Conservation (phyloP, 2,888 invertebrate species). For the Meliscaeva auricollis region DNA sequence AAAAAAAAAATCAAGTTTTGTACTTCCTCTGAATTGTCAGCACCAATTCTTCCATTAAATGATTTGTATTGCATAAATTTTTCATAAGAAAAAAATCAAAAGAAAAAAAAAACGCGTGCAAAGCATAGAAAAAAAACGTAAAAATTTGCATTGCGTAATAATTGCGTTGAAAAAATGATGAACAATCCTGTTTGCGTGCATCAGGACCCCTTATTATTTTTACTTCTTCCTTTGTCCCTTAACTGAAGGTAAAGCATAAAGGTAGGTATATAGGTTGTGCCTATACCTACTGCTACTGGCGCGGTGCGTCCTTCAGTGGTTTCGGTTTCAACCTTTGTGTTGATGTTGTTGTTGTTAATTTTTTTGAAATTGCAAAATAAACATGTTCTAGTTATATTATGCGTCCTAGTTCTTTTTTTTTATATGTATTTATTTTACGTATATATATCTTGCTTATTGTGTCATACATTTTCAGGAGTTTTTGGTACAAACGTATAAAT, state of each 20-base stretch:
- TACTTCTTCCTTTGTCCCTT: conserved; percentile 37
- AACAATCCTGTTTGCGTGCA: conserved; percentile 69
- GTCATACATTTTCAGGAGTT: conserved; percentile 4
- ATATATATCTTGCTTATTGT: background rate
- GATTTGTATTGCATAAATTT: conserved; percentile 10
- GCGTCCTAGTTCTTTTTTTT: conserved; percentile 39
- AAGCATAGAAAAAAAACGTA: conserved; percentile 23
- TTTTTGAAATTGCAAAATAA: conserved; percentile 45
- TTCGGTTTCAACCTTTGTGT: background rate
- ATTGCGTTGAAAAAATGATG: conserved; percentile 30
- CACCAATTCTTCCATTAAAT: background rate
- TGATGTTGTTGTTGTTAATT: conserved; percentile 16
- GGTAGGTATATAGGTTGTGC: background rate
- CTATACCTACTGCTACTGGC: background rate
- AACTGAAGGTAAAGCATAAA: conserved; percentile 4
- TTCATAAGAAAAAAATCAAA: background rate
- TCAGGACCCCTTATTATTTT: conserved; percentile 58
- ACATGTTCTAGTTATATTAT: conserved; percentile 57
- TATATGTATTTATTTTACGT: background rate
- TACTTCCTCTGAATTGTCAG: background rate
- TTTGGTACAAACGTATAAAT: background rate
- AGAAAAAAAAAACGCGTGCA: conserved; percentile 29
- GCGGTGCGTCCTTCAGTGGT: background rate
- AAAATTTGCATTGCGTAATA: conserved; percentile 61
- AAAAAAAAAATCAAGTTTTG: conserved; percentile 22